These are phyloP conservation scores for Nemurella pictetii DNA, from an alignment of 2,888 invertebrate genomes.

Conservation along the genomic window DNA sequence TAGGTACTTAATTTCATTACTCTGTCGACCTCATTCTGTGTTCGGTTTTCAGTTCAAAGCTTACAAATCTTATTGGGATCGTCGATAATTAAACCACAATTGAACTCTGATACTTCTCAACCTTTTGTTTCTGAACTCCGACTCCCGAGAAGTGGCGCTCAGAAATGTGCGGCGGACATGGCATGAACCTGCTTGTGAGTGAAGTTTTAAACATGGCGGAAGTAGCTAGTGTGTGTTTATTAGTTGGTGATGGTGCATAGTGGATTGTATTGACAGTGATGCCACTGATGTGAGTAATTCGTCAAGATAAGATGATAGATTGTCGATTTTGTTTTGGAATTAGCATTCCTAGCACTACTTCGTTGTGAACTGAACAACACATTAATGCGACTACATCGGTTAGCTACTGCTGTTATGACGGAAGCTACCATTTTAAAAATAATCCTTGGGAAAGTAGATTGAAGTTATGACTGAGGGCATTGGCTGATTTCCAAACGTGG, in stretches of 20 bases:
- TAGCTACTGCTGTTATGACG: not conserved
- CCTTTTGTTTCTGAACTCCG: not conserved
- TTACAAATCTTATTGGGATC: no score
- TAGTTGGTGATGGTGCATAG: not conserved
- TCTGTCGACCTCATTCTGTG: no score
- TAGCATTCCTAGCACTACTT: no score
- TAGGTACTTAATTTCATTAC: no score
- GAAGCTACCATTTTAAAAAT: not conserved
- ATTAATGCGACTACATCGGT: not conserved
- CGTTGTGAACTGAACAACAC: no score
- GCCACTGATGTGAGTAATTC: not conserved
- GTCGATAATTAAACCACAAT: no score
- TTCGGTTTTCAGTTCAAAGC: no score
- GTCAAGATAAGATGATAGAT: not conserved
- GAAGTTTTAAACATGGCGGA: not conserved
- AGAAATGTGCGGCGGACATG: not conserved
- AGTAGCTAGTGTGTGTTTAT: not conserved
- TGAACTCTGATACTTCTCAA: not conserved
- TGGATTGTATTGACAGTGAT: not conserved
- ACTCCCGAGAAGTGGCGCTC: not conserved
- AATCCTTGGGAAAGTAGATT: not conserved
- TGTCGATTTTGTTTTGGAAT: no score
- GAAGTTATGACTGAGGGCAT: not conserved
- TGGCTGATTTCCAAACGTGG: not conserved
- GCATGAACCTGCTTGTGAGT: not conserved